These are phyloP conservation scores for Laspeyria flexula DNA, from an alignment of 2,888 invertebrate genomes.

Conservation along the genomic window DNA sequence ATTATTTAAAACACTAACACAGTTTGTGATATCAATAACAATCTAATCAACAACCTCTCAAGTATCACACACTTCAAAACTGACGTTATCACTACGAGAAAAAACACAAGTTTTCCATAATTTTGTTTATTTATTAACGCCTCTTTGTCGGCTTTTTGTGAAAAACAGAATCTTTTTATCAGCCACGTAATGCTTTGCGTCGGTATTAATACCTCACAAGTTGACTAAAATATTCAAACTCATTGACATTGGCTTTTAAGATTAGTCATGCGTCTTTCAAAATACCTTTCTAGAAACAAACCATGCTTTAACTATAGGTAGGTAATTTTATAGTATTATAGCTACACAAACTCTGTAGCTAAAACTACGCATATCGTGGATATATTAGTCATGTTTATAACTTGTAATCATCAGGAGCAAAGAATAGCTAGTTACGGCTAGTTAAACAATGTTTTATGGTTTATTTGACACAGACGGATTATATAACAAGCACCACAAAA, in stretches of 20 bases:
- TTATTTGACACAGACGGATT: too few species aligned
- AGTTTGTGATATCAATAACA: background rate
- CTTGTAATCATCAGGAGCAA: too few species aligned
- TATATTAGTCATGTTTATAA: too few species aligned
- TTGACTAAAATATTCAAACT: slow-evolving; percentile 23
- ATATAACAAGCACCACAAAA: too few species aligned
- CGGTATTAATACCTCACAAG: slow-evolving; percentile 25
- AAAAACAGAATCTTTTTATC: slow-evolving; percentile 5
- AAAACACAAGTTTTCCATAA: slow-evolving; percentile 29
- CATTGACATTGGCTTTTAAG: slow-evolving; percentile 14
- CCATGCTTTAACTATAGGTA: background rate
- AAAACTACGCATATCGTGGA: too few species aligned
- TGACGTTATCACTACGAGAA: slow-evolving; percentile 49
- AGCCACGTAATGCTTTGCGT: background rate
- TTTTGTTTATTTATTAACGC: slow-evolving; percentile 27
- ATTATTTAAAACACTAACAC: background rate
- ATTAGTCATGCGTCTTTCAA: slow-evolving; percentile 27
- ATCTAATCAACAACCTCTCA: slow-evolving; percentile 4
- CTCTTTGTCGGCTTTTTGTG: slow-evolving; percentile 21
- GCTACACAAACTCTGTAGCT: too few species aligned
- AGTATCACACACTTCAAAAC: slow-evolving; percentile 32
- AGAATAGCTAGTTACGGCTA: too few species aligned
- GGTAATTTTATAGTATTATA: too few species aligned
- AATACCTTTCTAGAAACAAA: slow-evolving; percentile 10
- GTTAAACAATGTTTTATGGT: too few species aligned